Percentiles rank a stretch among this genome's conserved stretches.
phyloP scores from a whole-genome alignment of 2,797 vertebrate species.

The Acanthurus lineatus region DNA sequence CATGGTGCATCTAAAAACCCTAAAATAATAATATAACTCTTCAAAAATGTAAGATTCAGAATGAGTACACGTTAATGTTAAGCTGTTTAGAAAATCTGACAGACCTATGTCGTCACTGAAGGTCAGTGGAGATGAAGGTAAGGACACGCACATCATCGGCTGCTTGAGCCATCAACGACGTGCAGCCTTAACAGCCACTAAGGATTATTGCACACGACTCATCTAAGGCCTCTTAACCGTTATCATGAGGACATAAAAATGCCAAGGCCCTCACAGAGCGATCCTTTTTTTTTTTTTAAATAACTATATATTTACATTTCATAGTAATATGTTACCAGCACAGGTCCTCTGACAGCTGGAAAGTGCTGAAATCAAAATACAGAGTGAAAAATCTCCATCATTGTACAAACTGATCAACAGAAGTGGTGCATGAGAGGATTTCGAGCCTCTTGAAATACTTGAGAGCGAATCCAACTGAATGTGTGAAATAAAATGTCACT shows the following conservation, averaged over 20 bases:
- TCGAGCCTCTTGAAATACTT: slow-evolving; percentile 21
- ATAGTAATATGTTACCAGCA: slow-evolving; percentile 51
- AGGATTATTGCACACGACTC: slow-evolving; percentile 86
- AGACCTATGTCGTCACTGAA: slow-evolving; percentile 17
- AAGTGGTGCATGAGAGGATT: slow-evolving; percentile 14
- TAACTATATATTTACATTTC: slow-evolving; percentile 69
- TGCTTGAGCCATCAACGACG: slow-evolving; percentile 19
- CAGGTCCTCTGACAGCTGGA: slow-evolving; percentile 41
- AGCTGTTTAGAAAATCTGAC: slow-evolving; percentile 46
- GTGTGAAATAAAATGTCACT: slow-evolving; percentile 34
- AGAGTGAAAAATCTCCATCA: slow-evolving; percentile 47
- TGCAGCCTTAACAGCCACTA: slow-evolving; percentile 41
- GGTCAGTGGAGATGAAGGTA: slow-evolving; percentile 33
- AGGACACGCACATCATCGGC: slow-evolving; percentile 22
- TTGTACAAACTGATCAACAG: slow-evolving; percentile 49
- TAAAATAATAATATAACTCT: slow-evolving; percentile 15
- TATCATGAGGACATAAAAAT: slow-evolving; percentile 60
- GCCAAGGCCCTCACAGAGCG: slow-evolving; percentile 57
- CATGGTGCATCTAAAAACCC: slow-evolving; percentile 49
- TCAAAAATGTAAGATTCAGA: slow-evolving; percentile 48
- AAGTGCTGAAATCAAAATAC: slow-evolving; percentile 71
- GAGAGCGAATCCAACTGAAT: slow-evolving; percentile 12
- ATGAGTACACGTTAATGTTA: slow-evolving; percentile 38
- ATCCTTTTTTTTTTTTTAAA: slow-evolving; percentile 58
- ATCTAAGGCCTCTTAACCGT: slow-evolving; percentile 83